Percentiles rank a stretch among this genome's conserved stretches.
Conservation (phyloP, 2,797 vertebrate genomes). For the Acomys russatus region DNA sequence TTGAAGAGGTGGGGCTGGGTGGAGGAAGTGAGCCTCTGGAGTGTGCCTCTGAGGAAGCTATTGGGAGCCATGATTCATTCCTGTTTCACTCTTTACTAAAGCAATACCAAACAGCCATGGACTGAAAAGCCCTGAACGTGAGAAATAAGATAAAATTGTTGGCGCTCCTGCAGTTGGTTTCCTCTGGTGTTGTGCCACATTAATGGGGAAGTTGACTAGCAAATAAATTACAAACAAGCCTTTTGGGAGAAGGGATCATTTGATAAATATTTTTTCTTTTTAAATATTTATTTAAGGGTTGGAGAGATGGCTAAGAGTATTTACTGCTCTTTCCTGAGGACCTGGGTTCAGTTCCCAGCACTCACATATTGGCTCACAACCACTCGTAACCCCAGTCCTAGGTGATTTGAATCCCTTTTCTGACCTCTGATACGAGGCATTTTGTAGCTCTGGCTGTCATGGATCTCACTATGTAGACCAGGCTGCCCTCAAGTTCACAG, state of each 20-base stretch:
- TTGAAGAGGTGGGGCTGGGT: neutral
- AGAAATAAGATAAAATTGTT: neutral
- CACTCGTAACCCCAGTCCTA: neutral
- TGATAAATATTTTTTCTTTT: neutral
- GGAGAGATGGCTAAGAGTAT: neutral
- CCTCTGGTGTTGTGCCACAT: neutral
- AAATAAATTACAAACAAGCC: neutral
- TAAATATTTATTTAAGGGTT: neutral
- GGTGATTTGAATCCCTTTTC: neutral
- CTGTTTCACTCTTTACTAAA: neutral
- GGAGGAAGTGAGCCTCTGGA: neutral
- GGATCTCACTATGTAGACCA: neutral
- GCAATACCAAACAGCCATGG: neutral
- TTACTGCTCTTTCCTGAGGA: neutral
- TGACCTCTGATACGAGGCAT: neutral
- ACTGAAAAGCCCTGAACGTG: neutral
- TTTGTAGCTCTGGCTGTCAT: neutral
- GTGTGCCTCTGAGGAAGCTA: neutral
- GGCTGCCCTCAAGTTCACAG: neutral
- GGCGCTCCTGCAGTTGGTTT: too few species aligned
- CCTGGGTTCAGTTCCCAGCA: neutral
- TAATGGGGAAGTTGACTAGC: neutral
- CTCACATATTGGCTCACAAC: neutral
- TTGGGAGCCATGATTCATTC: neutral
- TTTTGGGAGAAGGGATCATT: neutral